Conservation (phyloP, 2,888 invertebrate genomes). For the Pterostichus niger region DNA sequence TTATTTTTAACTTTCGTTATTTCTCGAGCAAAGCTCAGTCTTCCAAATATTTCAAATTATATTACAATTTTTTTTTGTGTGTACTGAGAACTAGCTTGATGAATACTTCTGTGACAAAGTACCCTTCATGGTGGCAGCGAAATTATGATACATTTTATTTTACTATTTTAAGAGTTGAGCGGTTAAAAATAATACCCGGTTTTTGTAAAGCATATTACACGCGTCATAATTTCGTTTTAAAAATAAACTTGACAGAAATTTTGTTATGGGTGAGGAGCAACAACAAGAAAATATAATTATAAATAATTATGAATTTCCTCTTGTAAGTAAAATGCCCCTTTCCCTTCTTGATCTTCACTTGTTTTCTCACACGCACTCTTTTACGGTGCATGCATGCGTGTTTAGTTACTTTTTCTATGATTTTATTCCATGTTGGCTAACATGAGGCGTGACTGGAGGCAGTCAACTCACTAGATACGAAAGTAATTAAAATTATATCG, state of each 20-base stretch:
- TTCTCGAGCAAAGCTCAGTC: too few relatives aligned
- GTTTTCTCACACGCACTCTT: slow-evolving; percentile 43
- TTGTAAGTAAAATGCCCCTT: slow-evolving; percentile 22
- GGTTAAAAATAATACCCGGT: slow-evolving; percentile 18
- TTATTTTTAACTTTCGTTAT: too few relatives aligned
- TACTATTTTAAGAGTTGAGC: slow-evolving; percentile 17
- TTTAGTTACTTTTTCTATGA: slow-evolving; percentile 52
- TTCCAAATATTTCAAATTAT: too few relatives aligned
- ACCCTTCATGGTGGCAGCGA: background rate
- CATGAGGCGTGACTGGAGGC: slow-evolving; percentile 36
- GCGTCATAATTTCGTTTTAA: slow-evolving; percentile 31
- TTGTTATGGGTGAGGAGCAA: slow-evolving; percentile 38
- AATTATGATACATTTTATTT: slow-evolving; percentile 9
- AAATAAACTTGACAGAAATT: slow-evolving; percentile 51
- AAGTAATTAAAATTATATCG: slow-evolving; percentile 63
- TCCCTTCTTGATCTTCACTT: slow-evolving; percentile 11
- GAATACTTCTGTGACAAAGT: too few relatives aligned
- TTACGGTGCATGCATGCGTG: slow-evolving; percentile 46
- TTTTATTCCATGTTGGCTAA: slow-evolving; percentile 26
- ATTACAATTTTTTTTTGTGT: too few relatives aligned
- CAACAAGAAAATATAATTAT: slow-evolving; percentile 59
- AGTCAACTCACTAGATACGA: slow-evolving; percentile 47
- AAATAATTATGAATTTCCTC: slow-evolving; percentile 64
- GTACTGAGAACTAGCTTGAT: too few relatives aligned
- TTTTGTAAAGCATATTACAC: slow-evolving; percentile 32